Conservation (phyloP, 1,140 invertebrate species). For the Drosophila pectinifera region DNA sequence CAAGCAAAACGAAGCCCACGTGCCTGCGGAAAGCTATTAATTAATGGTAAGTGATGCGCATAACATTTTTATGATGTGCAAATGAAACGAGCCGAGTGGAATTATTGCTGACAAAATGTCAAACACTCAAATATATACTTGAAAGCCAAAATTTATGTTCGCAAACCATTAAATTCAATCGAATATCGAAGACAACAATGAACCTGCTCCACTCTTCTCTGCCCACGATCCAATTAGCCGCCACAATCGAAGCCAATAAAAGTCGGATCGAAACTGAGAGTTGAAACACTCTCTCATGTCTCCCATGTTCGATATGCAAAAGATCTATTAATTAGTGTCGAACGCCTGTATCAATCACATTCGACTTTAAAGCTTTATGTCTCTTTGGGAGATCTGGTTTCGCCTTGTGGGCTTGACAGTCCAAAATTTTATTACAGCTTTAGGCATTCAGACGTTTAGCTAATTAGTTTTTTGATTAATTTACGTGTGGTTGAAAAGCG, state of each 20-base stretch:
- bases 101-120: slow-evolving; percentile 45
- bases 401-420: slow-evolving; percentile 23
- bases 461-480: slow-evolving; percentile 64
- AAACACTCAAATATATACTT: slow-evolving; percentile 30
- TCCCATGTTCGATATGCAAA: slow-evolving; percentile 24
- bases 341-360: slow-evolving; percentile 50
- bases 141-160: slow-evolving; percentile 24
- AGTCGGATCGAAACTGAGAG: not conserved
- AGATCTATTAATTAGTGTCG: slow-evolving; percentile 37
- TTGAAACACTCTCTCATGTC: slow-evolving; percentile 9
- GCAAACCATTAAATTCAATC: slow-evolving; percentile 34
- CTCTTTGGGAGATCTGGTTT: slow-evolving; percentile 39
- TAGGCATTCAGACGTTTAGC: slow-evolving; percentile 58
- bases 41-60: slow-evolving; percentile 34
- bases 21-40: slow-evolving; percentile 56
- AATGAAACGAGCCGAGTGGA: slow-evolving; percentile 62
- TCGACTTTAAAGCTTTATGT: slow-evolving; percentile 30
- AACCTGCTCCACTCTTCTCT: slow-evolving; percentile 1
- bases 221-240: slow-evolving; percentile 40
- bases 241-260: slow-evolving; percentile 19
- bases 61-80: slow-evolving; percentile 64
- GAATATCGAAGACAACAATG: slow-evolving; percentile 14
- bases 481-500: slow-evolving; percentile 17
- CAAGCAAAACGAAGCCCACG: slow-evolving; percentile 40
- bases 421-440: slow-evolving; percentile 59